A percentile compares a stretch with the other conserved stretches of the same genome.
These are phyloP conservation scores for Drosophila nr. perissopoda DNA, from an alignment of 2,888 invertebrate species.

Conservation along the genomic window DNA sequence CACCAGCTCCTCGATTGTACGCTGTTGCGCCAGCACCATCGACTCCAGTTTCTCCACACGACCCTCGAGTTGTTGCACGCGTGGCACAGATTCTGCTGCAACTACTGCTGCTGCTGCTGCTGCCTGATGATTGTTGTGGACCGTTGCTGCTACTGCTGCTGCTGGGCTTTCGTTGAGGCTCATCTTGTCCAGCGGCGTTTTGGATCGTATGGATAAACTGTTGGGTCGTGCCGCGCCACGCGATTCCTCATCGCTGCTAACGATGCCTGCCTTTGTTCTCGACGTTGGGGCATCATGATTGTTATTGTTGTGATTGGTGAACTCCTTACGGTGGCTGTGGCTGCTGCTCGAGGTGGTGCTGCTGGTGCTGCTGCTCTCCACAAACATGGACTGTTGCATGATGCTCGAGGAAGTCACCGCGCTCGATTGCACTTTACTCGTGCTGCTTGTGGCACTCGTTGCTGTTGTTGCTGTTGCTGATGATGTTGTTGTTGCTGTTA, in stretches of 20 bases:
- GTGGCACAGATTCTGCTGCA: slow-evolving; percentile 45
- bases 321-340: slow-evolving; percentile 63
- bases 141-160: slow-evolving; percentile 21
- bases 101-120: slow-evolving; percentile 8
- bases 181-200: slow-evolving; percentile 78
- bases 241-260: slow-evolving; percentile 76
- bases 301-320: slow-evolving; percentile 11
- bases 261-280: slow-evolving; percentile 26
- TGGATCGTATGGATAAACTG: slow-evolving; percentile 82
- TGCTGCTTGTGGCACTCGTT: slow-evolving; percentile 64
- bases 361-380: slow-evolving; percentile 69
- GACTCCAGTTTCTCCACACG: slow-evolving; percentile 83
- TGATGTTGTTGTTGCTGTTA: slow-evolving; percentile 46
- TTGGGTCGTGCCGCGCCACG: slow-evolving; percentile 78
- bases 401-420: slow-evolving; percentile 77
- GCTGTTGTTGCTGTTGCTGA: slow-evolving; percentile 31
- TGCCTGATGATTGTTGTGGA: slow-evolving; percentile 48
- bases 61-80: slow-evolving; percentile 81
- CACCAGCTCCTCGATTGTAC: slow-evolving; percentile 88
- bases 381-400: slow-evolving; percentile 76
- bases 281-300: slow-evolving; percentile 60
- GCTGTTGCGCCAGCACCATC: slow-evolving; percentile 84
- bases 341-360: slow-evolving; percentile 28
- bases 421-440: slow-evolving; percentile 80
- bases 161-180: slow-evolving; percentile 37